These are phyloP conservation scores for Gymnobelideus leadbeateri DNA, from an alignment of 2,113 vertebrate species.

Conservation along the genomic window DNA sequence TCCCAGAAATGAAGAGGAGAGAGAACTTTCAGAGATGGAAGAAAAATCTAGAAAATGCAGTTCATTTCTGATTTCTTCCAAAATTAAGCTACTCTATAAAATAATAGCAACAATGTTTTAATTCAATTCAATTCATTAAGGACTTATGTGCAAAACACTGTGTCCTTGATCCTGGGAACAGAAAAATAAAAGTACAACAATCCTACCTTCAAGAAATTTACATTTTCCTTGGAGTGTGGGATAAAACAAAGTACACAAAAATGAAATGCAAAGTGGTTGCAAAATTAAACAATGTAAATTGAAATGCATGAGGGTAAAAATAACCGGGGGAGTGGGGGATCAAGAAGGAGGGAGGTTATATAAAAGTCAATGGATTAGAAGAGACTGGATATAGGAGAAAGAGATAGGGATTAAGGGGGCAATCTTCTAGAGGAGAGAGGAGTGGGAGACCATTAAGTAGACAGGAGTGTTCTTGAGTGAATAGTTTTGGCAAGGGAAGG, in stretches of 20 bases:
- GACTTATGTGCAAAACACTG: neutral
- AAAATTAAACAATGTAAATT: neutral
- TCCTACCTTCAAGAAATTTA: neutral
- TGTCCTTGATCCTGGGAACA: neutral
- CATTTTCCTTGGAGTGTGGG: neutral
- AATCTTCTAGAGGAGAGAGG: neutral
- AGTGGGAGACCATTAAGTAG: neutral
- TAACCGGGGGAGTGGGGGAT: neutral
- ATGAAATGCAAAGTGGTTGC: neutral
- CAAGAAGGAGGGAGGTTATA: neutral
- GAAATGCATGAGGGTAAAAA: neutral
- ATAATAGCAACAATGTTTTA: neutral
- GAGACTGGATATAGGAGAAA: neutral
- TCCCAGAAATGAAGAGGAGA: neutral
- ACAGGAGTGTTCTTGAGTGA: no score
- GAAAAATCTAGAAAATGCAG: neutral
- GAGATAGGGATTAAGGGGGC: neutral
- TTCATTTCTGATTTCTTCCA: neutral
- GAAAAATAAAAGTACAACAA: neutral
- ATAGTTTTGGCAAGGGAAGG: no score
- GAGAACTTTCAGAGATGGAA: neutral
- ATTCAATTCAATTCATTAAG: neutral
- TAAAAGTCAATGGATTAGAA: neutral
- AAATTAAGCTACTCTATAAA: neutral
- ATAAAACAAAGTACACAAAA: neutral